These are phyloP conservation scores for Grallaria varia DNA, from an alignment of 2,113 vertebrate genomes.

Conservation along the genomic window DNA sequence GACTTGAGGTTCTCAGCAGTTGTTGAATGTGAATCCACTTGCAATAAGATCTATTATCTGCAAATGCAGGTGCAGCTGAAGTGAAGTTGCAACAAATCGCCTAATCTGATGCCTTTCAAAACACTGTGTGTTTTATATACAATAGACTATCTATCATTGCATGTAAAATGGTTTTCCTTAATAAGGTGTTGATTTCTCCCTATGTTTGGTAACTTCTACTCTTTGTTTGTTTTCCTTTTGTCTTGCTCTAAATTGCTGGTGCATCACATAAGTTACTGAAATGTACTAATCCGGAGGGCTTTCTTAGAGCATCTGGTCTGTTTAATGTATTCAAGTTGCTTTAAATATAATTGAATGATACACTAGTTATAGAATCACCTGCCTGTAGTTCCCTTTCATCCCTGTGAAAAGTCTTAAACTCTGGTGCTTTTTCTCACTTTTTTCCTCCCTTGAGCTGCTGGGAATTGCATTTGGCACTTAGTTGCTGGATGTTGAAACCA, in stretches of 20 bases:
- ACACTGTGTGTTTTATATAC: not conserved
- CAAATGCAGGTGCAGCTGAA: not conserved
- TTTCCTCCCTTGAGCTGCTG: not conserved
- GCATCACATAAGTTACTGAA: not conserved
- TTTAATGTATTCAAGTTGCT: not conserved
- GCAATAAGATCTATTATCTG: not conserved
- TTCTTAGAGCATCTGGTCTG: not conserved
- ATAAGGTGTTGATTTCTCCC: not conserved
- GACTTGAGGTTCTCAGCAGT: not conserved
- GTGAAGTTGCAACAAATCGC: not conserved
- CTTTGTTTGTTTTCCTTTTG: not conserved
- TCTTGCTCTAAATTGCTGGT: not conserved
- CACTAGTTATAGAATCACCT: not conserved
- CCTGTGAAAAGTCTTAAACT: not conserved
- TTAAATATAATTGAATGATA: not conserved
- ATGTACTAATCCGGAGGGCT: not conserved
- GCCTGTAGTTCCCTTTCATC: not conserved
- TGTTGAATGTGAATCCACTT: not conserved
- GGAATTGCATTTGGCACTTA: not conserved
- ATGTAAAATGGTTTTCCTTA: not conserved
- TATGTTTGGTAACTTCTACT: not conserved
- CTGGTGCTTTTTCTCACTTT: not conserved
- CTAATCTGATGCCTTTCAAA: not conserved
- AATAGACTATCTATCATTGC: not conserved
- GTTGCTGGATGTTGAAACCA: not conserved